phyloP scores from a whole-genome alignment of 2,888 invertebrate genomes.

The Crossocerus cetratus region DNA sequence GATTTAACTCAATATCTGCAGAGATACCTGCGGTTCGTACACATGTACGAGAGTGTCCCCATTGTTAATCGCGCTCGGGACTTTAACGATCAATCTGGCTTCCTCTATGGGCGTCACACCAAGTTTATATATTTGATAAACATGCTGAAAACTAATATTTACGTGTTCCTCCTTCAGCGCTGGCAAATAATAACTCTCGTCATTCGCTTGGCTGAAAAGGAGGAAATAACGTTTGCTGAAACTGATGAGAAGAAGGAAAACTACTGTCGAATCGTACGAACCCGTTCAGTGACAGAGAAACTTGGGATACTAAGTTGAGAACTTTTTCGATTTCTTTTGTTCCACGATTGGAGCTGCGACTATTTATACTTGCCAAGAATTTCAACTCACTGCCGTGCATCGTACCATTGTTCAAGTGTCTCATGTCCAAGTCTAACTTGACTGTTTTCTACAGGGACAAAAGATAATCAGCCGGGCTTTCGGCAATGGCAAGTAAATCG shows the following conservation, averaged over 20 bases:
- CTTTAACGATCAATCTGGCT: constrained; percentile 49
- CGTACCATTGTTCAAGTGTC: constrained; percentile 45
- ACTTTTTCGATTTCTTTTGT: constrained; percentile 25
- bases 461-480: neutral
- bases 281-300: constrained; percentile 61
- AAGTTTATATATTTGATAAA: constrained; percentile 61
- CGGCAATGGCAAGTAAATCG: neutral
- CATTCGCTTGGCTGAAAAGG: constrained; percentile 57
- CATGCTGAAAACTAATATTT: constrained; percentile 62
- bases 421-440: constrained; percentile 65
- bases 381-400: constrained; percentile 26
- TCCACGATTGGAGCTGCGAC: constrained; percentile 56
- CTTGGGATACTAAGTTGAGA: constrained; percentile 53
- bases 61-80: constrained; percentile 51
- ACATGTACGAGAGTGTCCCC: constrained; percentile 39
- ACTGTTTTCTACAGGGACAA: constrained; percentile 54
- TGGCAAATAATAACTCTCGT: constrained; percentile 56
- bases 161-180: constrained; percentile 26
- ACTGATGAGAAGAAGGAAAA: neutral
- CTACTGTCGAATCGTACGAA: constrained; percentile 28
- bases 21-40: constrained; percentile 53
- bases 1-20: neutral
- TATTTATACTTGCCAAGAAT: constrained; percentile 47
- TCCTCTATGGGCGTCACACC: constrained; percentile 59
- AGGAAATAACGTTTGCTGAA: neutral